Base-by-base conservation (phyloP, 2,113 vertebrate species). In the Pardalotus punctatus region DNA sequence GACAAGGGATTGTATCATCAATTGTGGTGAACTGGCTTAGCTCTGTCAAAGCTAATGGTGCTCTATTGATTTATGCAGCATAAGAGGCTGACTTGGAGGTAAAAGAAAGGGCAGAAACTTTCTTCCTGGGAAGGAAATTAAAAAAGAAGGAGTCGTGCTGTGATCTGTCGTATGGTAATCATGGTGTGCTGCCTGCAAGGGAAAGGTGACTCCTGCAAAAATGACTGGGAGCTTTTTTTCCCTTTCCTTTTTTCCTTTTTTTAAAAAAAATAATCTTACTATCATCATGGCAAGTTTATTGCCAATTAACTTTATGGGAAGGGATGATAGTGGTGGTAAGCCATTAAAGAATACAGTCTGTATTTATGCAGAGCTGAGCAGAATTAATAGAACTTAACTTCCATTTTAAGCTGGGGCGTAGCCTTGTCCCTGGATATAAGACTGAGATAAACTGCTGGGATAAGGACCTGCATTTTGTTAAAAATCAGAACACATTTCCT, bases 301-400 rank as follows among this genome's bases (percentile, higher is more conserved):
- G 94, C 60, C 69, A 84, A 93, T 95, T 97, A 97, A 96, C 57
- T 97, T 97, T 97, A 96, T 95, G 81, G 81, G 84, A 97, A 96
- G 76, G 88, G 69, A 76, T 84, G 87, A 74, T 11, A 86, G 94
- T 43, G 47, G 91, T 81, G 33, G 23, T 27, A 90, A 95, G 88
- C 58, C 81, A 94, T 96, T 97, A 94, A 95, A 95, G 90, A 95
- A 65, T 93, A 88, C 42, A 70, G 72, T 90, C 88, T 91, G 61
- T 61, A 57, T 96, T 95, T 71, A 92, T 79, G 85, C 48, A 97
- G 70, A 81, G 87, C 56, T 77, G 79, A 92, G 79, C 66, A 95
- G 84, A 70, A 84, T 85, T 85, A 70, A 35, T 58, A 24, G 16
- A 62, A 74, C 12, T 90, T 57, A 33, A 57, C 71, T 79, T 81